Conservation (phyloP, 2,113 vertebrate species). For the Chaenocephalus aceratus region DNA sequence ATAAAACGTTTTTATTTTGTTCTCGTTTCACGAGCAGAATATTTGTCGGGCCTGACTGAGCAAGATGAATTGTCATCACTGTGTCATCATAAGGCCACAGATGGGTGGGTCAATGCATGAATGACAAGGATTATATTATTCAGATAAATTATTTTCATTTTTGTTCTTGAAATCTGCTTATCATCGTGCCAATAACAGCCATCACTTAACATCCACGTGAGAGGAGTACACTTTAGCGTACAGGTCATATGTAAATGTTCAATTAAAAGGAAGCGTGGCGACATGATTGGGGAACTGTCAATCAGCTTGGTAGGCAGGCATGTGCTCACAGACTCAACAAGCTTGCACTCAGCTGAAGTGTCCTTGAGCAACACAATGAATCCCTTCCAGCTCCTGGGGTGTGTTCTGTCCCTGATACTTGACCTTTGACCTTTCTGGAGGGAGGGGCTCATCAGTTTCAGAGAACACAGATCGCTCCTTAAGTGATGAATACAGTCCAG, state of each 20-base stretch:
- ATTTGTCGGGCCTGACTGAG: constrained; percentile 57
- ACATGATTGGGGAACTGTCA: constrained; percentile 31
- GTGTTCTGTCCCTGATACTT: constrained; percentile 34
- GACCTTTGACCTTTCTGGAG: constrained; percentile 39
- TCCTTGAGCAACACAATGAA: constrained; percentile 59
- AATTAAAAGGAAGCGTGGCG: not conserved
- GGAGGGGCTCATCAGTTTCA: constrained; percentile 39
- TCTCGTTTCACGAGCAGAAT: not conserved
- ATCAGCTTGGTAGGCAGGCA: constrained; percentile 28
- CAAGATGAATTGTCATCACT: constrained; percentile 52
- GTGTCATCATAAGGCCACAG: constrained; percentile 59
- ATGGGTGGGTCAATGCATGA: constrained; percentile 48
- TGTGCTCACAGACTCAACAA: constrained; percentile 20
- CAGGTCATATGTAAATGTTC: constrained; percentile 9
- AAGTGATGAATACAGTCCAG: constrained; percentile 37
- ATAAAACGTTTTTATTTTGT: constrained; percentile 21
- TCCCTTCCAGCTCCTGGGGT: constrained; percentile 12
- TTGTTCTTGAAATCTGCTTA: constrained; percentile 44
- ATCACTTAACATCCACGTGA: constrained; percentile 38
- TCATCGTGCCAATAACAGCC: constrained; percentile 20
- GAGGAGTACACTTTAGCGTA: constrained; percentile 8
- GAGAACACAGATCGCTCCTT: constrained; percentile 22
- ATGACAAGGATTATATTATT: constrained; percentile 54
- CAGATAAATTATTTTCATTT: constrained; percentile 48
- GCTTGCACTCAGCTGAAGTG: constrained; percentile 34